Percentiles rank a stretch among this genome's conserved stretches.
phyloP scores from a whole-genome alignment of 2,888 invertebrate species.

The Sthenelais limicola region DNA sequence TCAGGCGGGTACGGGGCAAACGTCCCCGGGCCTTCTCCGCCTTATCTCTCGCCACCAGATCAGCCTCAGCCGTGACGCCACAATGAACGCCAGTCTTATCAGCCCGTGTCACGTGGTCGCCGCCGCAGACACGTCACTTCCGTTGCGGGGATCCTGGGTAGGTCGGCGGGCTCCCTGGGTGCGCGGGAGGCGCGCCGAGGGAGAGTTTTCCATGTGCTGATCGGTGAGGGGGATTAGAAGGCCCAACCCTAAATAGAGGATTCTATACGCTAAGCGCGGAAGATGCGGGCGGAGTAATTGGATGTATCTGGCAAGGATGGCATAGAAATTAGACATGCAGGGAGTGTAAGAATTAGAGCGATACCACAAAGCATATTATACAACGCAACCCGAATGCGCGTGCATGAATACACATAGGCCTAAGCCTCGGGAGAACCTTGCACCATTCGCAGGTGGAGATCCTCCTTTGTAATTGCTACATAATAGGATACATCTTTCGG shows the following conservation, averaged over 20 bases:
- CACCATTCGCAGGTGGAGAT: too few relatives aligned
- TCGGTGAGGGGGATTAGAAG: too few relatives aligned
- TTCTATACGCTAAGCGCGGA: too few relatives aligned
- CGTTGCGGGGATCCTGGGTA: constrained; percentile 27
- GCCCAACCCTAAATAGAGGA: too few relatives aligned
- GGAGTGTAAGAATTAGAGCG: background rate
- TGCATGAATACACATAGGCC: too few relatives aligned
- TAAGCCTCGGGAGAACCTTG: too few relatives aligned
- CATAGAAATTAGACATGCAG: background rate
- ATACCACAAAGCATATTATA: background rate
- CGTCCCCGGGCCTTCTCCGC: constrained; percentile 4
- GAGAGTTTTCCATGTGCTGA: too few relatives aligned
- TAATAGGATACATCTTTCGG: too few relatives aligned
- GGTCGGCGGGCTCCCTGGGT: constrained; percentile 28
- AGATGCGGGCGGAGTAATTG: too few relatives aligned
- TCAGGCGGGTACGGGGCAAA: constrained; percentile 19
- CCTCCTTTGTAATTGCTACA: too few relatives aligned
- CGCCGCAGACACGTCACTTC: constrained; percentile 29
- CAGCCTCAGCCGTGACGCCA: constrained; percentile 32
- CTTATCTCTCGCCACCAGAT: constrained; percentile 33
- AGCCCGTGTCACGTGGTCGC: constrained; percentile 37
- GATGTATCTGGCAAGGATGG: too few relatives aligned
- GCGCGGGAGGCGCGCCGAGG: background rate
- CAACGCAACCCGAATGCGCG: background rate
- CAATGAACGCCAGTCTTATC: constrained; percentile 32